These are phyloP conservation scores for Podarcis cretensis DNA, from an alignment of 2,113 vertebrate species.

Conservation along the genomic window DNA sequence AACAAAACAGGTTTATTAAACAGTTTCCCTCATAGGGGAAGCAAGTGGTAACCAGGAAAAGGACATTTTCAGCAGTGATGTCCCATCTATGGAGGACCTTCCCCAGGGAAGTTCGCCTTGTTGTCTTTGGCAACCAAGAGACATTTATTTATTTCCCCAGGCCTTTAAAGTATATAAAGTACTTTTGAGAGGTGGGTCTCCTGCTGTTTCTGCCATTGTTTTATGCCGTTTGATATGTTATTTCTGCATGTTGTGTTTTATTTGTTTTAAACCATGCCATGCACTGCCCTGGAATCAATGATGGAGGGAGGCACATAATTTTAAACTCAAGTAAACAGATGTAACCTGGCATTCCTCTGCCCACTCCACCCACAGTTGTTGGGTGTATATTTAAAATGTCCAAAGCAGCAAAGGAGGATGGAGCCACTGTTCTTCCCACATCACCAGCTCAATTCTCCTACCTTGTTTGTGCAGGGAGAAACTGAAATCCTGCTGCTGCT, in stretches of 20 bases:
- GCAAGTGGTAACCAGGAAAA: too few relatives aligned
- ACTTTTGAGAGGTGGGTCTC: neutral
- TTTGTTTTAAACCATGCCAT: neutral
- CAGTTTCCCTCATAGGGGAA: neutral
- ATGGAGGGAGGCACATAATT: neutral
- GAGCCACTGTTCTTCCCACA: neutral
- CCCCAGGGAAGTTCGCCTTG: neutral
- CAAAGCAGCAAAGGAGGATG: neutral
- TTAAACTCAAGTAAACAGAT: neutral
- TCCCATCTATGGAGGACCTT: too few relatives aligned
- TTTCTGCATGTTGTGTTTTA: neutral
- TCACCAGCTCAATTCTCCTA: neutral
- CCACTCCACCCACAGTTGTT: neutral
- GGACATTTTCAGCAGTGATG: too few relatives aligned
- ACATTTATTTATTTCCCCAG: neutral
- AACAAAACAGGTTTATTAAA: too few relatives aligned
- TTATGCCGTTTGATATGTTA: neutral
- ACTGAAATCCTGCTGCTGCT: neutral
- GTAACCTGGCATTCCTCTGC: neutral
- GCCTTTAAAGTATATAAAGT: neutral
- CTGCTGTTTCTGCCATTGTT: neutral
- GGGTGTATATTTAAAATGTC: neutral
- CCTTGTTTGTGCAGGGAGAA: neutral
- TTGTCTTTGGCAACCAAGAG: neutral
- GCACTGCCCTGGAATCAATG: neutral